Base-by-base conservation (phyloP, 2,797 vertebrate genomes). In the Sebastes oblongus region DNA sequence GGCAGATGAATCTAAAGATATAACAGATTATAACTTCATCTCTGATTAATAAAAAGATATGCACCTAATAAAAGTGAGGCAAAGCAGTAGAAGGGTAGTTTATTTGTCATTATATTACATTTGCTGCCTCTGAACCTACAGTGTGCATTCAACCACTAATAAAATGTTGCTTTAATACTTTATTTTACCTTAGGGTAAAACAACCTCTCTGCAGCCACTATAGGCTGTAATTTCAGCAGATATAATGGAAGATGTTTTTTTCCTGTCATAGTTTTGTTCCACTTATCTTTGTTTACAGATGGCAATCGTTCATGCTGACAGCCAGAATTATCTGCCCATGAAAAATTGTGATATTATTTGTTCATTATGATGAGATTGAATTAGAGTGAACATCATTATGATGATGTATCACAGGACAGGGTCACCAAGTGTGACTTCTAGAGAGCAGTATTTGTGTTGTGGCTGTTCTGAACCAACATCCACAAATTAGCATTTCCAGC, bases 161-260 rank as follows among this genome's bases (percentile, higher is more conserved):
- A 62, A 46, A 77, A 74, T 78, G 11, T 24, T 66, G 65, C 50
- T 55, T 71, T 59, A 27, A n/a, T 60, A 46, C 69, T 74, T 16
- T 50, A 4, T 58, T 67, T 36, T 39, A 54, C 34, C n/a, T 36
- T 32, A 6, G 56, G 30, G 50, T 75, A 39, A 82, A 81, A 76
- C 1, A 46, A 27, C 60, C 8, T 67, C 16, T 39, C 8, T 75
- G 25, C 32, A 68, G 66, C 39, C 27, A n/a, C 14, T 50, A 10
- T 25, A 79, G 56, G 6, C 6, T 70, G 75, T 65, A 55, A n/a
- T 81, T 64, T 84, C 59, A 79, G 71, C 54, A 81, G 52, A 64
- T 82, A 61, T 36, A 42, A 67, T 56, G 16, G 16, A 1, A 10
- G 20, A 32, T 72, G 18, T 2, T 50, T 74, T 73, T 75, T 18